Conservation (phyloP, 2,113 vertebrate genomes). For the Lanius collurio region DNA sequence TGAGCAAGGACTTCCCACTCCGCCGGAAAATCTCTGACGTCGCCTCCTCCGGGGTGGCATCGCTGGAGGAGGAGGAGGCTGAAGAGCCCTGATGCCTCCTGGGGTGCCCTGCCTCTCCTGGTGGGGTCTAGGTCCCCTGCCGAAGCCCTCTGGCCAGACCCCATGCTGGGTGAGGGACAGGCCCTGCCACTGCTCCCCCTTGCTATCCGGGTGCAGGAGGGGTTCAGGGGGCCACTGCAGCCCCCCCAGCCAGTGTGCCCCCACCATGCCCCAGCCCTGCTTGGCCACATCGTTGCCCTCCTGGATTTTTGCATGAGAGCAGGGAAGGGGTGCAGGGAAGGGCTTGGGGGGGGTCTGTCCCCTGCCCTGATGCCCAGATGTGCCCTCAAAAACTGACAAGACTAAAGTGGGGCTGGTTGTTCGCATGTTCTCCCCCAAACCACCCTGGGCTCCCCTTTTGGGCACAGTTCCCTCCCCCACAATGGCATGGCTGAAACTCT, state of each 20-base stretch:
- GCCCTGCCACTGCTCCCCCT: neutral
- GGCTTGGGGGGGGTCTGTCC: neutral
- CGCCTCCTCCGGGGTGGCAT: slow-evolving; percentile 91
- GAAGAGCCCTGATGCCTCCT: slow-evolving; percentile 46
- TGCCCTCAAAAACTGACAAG: neutral
- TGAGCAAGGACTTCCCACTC: slow-evolving; percentile 86
- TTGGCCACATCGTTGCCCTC: neutral
- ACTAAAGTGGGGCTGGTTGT: neutral
- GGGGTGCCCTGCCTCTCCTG: neutral
- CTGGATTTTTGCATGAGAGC: slow-evolving; percentile 42
- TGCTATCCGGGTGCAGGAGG: neutral
- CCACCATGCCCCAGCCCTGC: neutral
- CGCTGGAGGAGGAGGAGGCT: slow-evolving; percentile 85
- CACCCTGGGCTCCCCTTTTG: neutral
- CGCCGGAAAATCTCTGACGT: slow-evolving; percentile 88
- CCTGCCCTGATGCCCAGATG: neutral
- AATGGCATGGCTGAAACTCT: neutral
- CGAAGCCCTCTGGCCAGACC: neutral
- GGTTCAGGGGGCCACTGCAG: neutral
- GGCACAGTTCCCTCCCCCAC: neutral
- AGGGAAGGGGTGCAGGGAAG: neutral
- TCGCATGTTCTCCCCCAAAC: slow-evolving; percentile 16
- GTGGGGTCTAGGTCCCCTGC: neutral
- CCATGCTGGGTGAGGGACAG: neutral
- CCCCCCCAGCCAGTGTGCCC: neutral